A percentile compares a stretch with the other conserved stretches of the same genome.
Evolutionary conservation across 2,888 invertebrate species (phyloP).

Genomic region (Acanthacorydalis orientalis): DNA sequence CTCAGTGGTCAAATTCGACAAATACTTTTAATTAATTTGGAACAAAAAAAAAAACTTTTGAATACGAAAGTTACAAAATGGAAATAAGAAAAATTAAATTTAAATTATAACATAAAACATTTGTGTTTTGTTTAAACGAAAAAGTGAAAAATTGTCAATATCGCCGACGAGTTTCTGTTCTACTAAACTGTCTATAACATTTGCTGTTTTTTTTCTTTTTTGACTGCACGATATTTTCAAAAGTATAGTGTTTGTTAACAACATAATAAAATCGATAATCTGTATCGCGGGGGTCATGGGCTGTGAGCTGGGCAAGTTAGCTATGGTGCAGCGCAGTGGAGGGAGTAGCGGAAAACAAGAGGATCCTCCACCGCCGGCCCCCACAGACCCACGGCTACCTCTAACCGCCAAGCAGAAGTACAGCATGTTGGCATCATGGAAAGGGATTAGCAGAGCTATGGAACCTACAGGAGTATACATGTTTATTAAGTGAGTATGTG

Average conservation of each 20-base stretch:
- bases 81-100: no score
- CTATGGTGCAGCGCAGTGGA: constrained; percentile 33
- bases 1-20: no score
- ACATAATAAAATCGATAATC: not conserved
- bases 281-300: constrained; percentile 37
- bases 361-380: constrained; percentile 46
- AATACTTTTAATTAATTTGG: no score
- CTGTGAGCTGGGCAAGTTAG: constrained; percentile 62
- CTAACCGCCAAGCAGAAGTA: constrained; percentile 77
- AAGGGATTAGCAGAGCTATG: constrained; percentile 76
- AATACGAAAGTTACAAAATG: no score
- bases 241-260: not conserved
- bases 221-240: no score
- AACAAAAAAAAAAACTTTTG: no score
- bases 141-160: no score
- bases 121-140: no score
- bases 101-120: no score
- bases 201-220: no score
- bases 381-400: constrained; percentile 62
- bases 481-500: constrained; percentile 70
- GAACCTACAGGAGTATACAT: constrained; percentile 78
- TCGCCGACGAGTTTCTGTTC: no score
- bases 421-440: constrained; percentile 80
- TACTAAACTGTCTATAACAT: no score
- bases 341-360: constrained; percentile 29